Evolutionary conservation across 1,140 invertebrate genomes (phyloP), one percentile per base, ranked within the genome.

Genomic region (Eciton burchellii): DNA sequence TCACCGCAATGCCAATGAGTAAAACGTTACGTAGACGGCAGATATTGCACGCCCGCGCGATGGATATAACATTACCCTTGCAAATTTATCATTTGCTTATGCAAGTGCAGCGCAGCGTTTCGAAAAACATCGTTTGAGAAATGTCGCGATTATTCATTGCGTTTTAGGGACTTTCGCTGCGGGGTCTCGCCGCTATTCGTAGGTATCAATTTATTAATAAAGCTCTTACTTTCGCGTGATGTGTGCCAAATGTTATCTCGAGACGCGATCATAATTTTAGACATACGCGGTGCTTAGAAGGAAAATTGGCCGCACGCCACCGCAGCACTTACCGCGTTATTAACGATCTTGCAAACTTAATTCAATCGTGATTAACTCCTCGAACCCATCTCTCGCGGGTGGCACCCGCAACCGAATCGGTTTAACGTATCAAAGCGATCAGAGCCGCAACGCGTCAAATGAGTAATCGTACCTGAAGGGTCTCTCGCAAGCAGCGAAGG

Each of bases 121-220:
- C 3, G 49, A 52, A 16, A 52, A 52, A n/a, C n/a, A 21, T 54
- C 52, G n/a, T 54, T 54, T 54, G n/a, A 6, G 19, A 54, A 19
- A 5, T 12, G 1, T 47, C 8, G 16, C 12, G 9, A 49, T 63
- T 63, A 76, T 24, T 63, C 60, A 29, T 70, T 2, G 47, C 14
- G 19, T 26, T 49, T 19, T 3, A 16, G 4, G 24, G 5, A 29
- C 49, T 45, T 79, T 70, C 21, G 24, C 24, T 29, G 12, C n/a
- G 16, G n/a, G 21, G 12, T 29, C 43, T 70, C 21, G 35, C 26
- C 43, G 41, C 49, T 14, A 45, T 77, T 56, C 74, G n/a, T n/a
- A n/a, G 43, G 12, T 43, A 21, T 70, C 26, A 54, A 54, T 79
- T 79, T 79, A 79, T 79, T 70, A 79, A 77, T 77, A 68, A 68